Conservation (phyloP, 2,888 invertebrate species). For the Blastobasis adustella region DNA sequence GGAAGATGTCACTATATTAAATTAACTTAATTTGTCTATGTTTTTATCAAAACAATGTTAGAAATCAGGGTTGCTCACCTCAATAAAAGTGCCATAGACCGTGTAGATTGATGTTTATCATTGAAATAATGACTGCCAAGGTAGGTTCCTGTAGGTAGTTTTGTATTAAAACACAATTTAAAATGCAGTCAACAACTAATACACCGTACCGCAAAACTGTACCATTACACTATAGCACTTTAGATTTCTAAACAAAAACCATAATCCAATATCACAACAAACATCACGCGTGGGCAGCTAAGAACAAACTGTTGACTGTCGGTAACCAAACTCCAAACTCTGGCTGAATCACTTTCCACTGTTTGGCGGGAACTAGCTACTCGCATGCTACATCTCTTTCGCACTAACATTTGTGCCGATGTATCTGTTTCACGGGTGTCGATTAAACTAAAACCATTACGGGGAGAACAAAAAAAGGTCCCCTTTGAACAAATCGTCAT, state of each 20-base stretch:
- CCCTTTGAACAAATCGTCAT: constrained; percentile 72
- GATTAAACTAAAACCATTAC: constrained; percentile 72
- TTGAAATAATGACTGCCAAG: background rate
- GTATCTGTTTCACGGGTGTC: constrained; percentile 34
- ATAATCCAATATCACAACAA: constrained; percentile 13
- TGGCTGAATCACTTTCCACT: constrained; percentile 56
- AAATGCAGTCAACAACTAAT: too few species aligned
- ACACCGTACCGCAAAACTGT: too few species aligned
- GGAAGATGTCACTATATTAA: constrained; percentile 18
- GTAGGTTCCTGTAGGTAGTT: background rate
- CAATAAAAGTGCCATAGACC: too few species aligned
- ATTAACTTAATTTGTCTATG: too few species aligned
- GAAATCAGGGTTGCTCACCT: too few species aligned
- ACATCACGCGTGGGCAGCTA: constrained; percentile 38
- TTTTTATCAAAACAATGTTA: too few species aligned
- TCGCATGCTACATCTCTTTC: constrained; percentile 34
- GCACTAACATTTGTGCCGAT: constrained; percentile 20
- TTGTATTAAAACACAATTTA: too few species aligned
- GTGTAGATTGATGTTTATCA: background rate
- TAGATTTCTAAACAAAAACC: background rate
- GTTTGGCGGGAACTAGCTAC: constrained; percentile 61
- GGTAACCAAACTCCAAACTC: constrained; percentile 46
- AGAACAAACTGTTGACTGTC: constrained; percentile 62
- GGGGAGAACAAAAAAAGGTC: constrained; percentile 72
- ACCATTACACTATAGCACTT: background rate